Percentiles rank a stretch among this genome's conserved stretches.
phyloP scores from a whole-genome alignment of 2,888 invertebrate species.

The Trachelus stipa region DNA sequence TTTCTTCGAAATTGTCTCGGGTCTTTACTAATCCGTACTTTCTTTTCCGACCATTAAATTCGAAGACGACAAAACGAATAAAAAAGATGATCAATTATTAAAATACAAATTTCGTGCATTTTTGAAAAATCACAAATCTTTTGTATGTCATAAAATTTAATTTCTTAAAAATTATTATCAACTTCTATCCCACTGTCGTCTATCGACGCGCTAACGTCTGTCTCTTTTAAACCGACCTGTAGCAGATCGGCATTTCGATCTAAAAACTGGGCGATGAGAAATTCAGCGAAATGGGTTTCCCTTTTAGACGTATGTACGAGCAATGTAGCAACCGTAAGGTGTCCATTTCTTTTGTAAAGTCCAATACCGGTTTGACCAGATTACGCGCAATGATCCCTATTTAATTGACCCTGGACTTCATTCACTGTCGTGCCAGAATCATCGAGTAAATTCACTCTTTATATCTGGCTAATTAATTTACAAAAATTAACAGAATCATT shows the following conservation, averaged over 20 bases:
- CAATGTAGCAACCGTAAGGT: neutral
- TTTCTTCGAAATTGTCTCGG: too few species aligned
- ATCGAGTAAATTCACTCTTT: neutral
- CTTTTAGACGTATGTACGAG: slow-evolving; percentile 33
- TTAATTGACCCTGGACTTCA: slow-evolving; percentile 8
- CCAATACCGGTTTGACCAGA: slow-evolving; percentile 3
- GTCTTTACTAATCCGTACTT: too few species aligned
- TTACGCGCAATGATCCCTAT: neutral
- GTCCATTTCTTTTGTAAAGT: neutral
- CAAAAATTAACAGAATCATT: too few species aligned
- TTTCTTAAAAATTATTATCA: too few species aligned
- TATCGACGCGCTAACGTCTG: neutral
- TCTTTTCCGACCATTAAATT: too few species aligned
- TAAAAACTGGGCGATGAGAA: slow-evolving; percentile 47
- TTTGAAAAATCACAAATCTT: too few species aligned
- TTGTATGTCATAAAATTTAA: too few species aligned
- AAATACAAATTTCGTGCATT: too few species aligned
- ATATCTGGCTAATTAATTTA: too few species aligned
- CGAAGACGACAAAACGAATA: too few species aligned
- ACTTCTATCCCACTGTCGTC: accelerated
- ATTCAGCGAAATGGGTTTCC: slow-evolving; percentile 49
- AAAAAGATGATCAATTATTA: too few species aligned
- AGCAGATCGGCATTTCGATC: slow-evolving; percentile 4
- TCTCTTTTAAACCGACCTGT: neutral
- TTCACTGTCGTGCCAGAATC: neutral